Base-by-base conservation (phyloP, 2,113 vertebrate species). In the Dendropsophus ebraccatus region DNA sequence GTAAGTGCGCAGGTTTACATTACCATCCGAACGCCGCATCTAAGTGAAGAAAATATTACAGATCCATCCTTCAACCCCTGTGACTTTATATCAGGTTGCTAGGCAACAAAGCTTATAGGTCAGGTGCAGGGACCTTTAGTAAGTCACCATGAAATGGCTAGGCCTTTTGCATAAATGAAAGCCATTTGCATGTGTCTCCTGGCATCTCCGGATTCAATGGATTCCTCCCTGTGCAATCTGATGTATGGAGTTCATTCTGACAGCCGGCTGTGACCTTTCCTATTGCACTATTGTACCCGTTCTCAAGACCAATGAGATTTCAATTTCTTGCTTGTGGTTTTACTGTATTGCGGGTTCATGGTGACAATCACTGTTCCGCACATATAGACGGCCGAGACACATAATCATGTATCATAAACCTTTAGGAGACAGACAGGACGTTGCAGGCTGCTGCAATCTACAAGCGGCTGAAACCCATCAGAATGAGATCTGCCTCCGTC, bases 81-180 rank as follows among this genome's bases (percentile, higher is more conserved):
- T 90, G 93, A 94, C 94, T 94, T 94, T 93, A 90, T 93, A 94
- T 91, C 93, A 93, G 90, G 95, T 95, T 95, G 95, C 95, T 95
- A 95, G 94, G 95, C 94, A 95, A 95, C 94, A 93, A 91, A 93
- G 94, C 94, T 95, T 88, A 94, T 92, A 95, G 95, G 95, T 94
- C 95, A 95, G 93, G 92, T 94, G 94, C 91, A 91, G 93, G 91
- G 94, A 95, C 94, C 94, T 95, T 91, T 91, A 88, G 90, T 92
- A 94, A 95, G 91, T 92, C 91, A 92, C 92, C 92, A 94, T 91
- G 92, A 95, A 95, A 95, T 93, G 93, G 91, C 92, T 90, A 87
- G 91, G 90, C 88, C 92, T 93, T 91, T 92, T 92, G 93, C 94
- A 95, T 94, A 93, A 94, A 92, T 88, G 92, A 92, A 89, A 88